phyloP scores from a whole-genome alignment of 2,888 invertebrate genomes.

The Agonopterix subpropinquella region DNA sequence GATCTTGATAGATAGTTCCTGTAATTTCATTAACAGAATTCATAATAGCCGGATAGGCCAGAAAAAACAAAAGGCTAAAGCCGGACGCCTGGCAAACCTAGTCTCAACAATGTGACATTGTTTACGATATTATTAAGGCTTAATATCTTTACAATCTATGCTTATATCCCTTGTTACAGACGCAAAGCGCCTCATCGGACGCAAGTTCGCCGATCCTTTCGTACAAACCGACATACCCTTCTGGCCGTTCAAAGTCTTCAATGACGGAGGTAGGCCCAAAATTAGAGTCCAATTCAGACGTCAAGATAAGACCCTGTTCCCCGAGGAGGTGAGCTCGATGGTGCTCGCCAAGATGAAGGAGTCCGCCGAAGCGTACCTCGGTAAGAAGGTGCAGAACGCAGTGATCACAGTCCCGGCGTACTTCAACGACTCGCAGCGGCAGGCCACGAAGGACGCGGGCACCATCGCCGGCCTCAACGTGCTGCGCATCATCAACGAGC shows the following conservation, averaged over 20 bases:
- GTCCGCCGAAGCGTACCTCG: constrained; percentile 78
- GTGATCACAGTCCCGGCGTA: constrained; percentile 86
- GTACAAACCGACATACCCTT: constrained; percentile 84
- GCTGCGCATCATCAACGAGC: constrained; percentile 48
- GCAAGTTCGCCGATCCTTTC: constrained; percentile 80
- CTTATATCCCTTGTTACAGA: constrained; percentile 35
- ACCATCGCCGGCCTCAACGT: constrained; percentile 70
- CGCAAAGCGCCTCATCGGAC: constrained; percentile 85
- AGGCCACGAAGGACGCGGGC: constrained; percentile 85
- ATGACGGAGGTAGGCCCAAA: constrained; percentile 77
- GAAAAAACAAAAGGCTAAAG: no score
- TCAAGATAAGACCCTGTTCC: constrained; percentile 73
- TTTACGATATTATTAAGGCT: no score
- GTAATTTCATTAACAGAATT: no score
- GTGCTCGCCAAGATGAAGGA: constrained; percentile 73
- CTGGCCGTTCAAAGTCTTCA: constrained; percentile 84
- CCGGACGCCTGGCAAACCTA: no score
- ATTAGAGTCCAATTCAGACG: constrained; percentile 77
- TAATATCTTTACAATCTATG: no score
- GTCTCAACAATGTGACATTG: no score
- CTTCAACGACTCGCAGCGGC: constrained; percentile 78
- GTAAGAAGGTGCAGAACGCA: constrained; percentile 76
- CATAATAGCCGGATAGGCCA: no score
- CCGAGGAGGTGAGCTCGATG: constrained; percentile 80
- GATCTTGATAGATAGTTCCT: no score